Percentiles rank a stretch among this genome's conserved stretches.
Conservation (phyloP, 1,140 invertebrate genomes). For the Drosophila truncata region DNA sequence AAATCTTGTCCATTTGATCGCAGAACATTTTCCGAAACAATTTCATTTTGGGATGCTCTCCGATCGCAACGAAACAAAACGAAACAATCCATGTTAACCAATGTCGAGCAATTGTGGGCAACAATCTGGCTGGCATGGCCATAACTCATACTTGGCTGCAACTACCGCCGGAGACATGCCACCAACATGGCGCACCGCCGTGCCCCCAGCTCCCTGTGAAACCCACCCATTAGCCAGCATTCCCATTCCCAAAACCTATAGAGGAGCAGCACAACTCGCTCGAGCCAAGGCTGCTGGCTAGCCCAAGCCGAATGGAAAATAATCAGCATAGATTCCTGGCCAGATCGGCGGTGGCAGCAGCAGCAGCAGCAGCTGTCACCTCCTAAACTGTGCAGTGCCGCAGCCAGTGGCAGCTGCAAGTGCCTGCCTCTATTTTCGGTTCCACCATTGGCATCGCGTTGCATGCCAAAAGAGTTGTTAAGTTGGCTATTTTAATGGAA, state of each 20-base stretch:
- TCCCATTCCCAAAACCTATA: constrained; percentile 1
- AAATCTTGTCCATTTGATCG: constrained; percentile 12
- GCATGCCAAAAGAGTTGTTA: constrained; percentile 42
- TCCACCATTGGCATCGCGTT: constrained; percentile 20
- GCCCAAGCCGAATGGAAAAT: constrained; percentile 31
- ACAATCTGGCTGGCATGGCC: constrained; percentile 61
- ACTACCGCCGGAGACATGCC: constrained; percentile 59
- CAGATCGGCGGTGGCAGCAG: constrained; percentile 41
- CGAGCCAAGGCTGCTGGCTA: constrained; percentile 27
- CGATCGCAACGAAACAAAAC: constrained; percentile 29
- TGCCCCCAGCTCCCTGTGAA: background rate
- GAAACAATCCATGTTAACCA: constrained; percentile 52
- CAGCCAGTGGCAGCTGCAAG: constrained; percentile 70
- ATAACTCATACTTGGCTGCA: constrained; percentile 65
- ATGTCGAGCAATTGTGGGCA: constrained; percentile 59
- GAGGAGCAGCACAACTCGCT: constrained; percentile 7
- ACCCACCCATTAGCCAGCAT: constrained; percentile 13
- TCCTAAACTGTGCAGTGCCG: constrained; percentile 37
- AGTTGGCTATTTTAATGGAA: background rate
- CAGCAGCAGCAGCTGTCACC: constrained; percentile 47
- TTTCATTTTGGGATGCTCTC: constrained; percentile 48
- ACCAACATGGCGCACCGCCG: constrained; percentile 53
- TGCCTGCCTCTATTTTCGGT: constrained; percentile 51
- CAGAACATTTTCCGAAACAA: constrained; percentile 28
- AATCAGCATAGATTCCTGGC: constrained; percentile 61